Evolutionary conservation across 2,113 vertebrate species (phyloP).

Genomic region (Charadrius vociferus): DNA sequence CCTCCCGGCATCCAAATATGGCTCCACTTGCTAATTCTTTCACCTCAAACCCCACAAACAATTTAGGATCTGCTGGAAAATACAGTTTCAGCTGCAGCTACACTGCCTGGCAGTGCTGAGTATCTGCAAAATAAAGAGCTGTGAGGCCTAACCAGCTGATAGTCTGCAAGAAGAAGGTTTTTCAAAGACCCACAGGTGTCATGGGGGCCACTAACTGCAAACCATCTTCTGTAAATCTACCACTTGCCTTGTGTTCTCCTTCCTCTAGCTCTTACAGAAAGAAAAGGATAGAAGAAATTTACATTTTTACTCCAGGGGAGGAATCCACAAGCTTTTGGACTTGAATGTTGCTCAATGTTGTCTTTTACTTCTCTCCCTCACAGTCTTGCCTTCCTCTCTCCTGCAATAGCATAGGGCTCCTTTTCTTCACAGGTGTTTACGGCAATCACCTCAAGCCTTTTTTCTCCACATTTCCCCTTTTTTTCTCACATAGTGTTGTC

Average conservation of each 20-base stretch:
- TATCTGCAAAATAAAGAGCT: background rate
- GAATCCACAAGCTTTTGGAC: background rate
- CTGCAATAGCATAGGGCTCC: background rate
- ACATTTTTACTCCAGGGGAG: background rate
- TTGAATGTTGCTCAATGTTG: background rate
- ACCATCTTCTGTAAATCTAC: background rate
- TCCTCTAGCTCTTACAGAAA: background rate
- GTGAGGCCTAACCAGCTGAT: background rate
- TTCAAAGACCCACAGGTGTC: background rate
- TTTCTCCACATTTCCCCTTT: background rate
- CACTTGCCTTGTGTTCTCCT: background rate
- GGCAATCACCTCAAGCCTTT: background rate
- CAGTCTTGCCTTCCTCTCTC: background rate
- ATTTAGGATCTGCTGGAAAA: background rate
- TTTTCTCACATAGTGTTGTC: background rate
- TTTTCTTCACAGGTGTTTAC: background rate
- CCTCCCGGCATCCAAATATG: background rate
- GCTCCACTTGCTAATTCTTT: background rate
- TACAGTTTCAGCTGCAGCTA: background rate
- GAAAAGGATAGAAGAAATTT: background rate
- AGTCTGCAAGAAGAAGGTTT: background rate
- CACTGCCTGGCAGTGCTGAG: background rate
- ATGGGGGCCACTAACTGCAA: background rate
- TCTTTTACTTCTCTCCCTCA: background rate
- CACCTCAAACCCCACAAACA: background rate